phyloP scores from a whole-genome alignment of 2,113 vertebrate species.

The Mohoua ochrocephala region DNA sequence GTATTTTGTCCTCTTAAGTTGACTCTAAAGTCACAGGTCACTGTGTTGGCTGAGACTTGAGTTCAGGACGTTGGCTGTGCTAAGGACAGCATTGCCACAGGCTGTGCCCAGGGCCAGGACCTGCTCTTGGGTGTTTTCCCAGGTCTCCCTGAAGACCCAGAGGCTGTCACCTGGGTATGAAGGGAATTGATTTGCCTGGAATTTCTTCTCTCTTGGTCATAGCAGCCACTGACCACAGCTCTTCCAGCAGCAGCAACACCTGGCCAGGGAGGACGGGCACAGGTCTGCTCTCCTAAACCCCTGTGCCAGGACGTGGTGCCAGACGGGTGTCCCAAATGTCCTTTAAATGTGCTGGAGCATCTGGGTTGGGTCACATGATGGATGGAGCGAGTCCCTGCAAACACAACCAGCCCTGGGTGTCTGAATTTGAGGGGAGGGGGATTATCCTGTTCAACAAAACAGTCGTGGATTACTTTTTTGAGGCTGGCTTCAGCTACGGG shows the following conservation, averaged over 20 bases:
- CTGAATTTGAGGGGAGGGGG: neutral
- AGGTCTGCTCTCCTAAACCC: neutral
- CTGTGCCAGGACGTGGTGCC: neutral
- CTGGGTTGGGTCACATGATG: rapidly evolving
- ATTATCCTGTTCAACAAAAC: neutral
- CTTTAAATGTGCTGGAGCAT: neutral
- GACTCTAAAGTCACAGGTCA: neutral
- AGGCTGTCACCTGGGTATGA: neutral
- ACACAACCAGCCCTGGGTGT: neutral
- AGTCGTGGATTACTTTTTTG: neutral
- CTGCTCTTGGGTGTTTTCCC: neutral
- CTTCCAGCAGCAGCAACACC: neutral
- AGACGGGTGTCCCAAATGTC: neutral
- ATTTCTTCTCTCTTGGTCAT: neutral
- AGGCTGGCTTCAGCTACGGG: neutral
- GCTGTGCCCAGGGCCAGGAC: neutral
- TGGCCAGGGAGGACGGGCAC: neutral
- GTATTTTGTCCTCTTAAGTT: neutral
- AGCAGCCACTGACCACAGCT: neutral
- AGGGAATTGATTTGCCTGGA: neutral
- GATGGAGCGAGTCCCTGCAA: neutral
- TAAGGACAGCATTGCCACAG: neutral
- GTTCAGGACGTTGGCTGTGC: neutral
- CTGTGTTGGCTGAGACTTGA: neutral
- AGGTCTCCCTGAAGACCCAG: neutral